A percentile compares a stretch with the other conserved stretches of the same genome.
Evolutionary conservation across 2,113 vertebrate genomes (phyloP).

Genomic region (Raphicerus campestris): DNA sequence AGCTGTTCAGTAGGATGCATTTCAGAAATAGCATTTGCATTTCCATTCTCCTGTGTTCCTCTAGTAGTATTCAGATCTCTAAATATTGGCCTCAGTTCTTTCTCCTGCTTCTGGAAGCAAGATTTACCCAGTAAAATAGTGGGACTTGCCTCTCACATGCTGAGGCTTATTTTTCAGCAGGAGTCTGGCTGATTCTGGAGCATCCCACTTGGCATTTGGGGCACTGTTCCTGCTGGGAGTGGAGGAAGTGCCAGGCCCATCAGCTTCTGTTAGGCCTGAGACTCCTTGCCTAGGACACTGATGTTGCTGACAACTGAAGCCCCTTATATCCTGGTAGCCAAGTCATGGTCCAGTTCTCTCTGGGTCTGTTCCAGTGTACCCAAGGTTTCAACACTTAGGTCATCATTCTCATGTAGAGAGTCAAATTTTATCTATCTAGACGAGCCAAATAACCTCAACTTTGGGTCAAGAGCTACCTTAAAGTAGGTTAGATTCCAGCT

Average conservation of each 20-base stretch:
- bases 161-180: neutral
- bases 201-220: neutral
- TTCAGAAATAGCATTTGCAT: constrained; percentile 50
- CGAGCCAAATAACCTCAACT: neutral
- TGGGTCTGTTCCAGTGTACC: neutral
- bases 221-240: neutral
- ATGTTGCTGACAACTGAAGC: neutral
- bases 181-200: neutral
- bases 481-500: neutral
- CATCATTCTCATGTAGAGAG: neutral
- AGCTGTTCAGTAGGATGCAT: neutral
- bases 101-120: constrained; percentile 47
- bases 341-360: neutral
- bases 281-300: neutral
- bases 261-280: neutral
- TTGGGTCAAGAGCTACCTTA: neutral
- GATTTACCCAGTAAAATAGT: constrained; percentile 12
- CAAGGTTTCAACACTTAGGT: neutral
- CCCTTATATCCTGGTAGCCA: neutral
- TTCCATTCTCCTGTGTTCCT: constrained; percentile 31
- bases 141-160: neutral
- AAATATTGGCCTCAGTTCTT: constrained; percentile 15
- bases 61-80: neutral
- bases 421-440: neutral
- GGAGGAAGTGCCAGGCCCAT: neutral